Conservation (phyloP, 2,888 invertebrate genomes). For the Meghimatium bilineatum region DNA sequence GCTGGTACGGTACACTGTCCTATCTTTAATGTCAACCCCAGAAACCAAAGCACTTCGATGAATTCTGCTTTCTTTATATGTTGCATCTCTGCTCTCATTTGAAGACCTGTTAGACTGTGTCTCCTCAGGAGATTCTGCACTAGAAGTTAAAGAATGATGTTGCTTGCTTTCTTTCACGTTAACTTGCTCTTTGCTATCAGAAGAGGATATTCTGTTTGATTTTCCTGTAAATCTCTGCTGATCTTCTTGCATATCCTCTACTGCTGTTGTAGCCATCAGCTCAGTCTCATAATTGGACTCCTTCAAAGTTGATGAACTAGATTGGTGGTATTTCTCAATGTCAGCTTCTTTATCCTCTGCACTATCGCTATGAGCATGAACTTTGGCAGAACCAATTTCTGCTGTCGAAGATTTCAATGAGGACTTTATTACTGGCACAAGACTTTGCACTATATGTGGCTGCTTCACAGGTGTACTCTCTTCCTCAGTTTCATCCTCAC, state of each 20-base stretch:
- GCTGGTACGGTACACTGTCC: not conserved
- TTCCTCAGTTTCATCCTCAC: slow-evolving; percentile 13
- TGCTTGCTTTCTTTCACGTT: not conserved
- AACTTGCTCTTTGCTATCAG: slow-evolving; percentile 6
- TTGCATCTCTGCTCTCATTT: slow-evolving; percentile 12
- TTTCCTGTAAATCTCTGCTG: not conserved
- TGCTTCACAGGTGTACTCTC: slow-evolving; percentile 13
- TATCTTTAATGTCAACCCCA: not conserved
- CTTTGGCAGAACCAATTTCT: not conserved
- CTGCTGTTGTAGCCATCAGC: not conserved
- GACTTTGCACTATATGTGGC: not conserved
- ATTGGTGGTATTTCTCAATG: not conserved
- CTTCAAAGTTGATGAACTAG: not conserved
- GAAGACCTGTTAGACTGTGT: not conserved
- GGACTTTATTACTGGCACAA: not conserved
- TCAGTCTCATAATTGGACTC: not conserved
- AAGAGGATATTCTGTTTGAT: not conserved
- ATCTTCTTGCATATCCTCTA: not conserved
- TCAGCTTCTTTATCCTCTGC: not conserved
- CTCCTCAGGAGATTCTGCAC: slow-evolving; percentile 8
- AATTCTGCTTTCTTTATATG: slow-evolving; percentile 16
- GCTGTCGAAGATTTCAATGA: not conserved
- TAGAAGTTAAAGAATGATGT: not conserved
- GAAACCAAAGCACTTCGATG: not conserved
- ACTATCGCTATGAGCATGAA: not conserved